Evolutionary conservation across 2,888 invertebrate genomes (phyloP).

Genomic region (Caenorhabditis sp.): DNA sequence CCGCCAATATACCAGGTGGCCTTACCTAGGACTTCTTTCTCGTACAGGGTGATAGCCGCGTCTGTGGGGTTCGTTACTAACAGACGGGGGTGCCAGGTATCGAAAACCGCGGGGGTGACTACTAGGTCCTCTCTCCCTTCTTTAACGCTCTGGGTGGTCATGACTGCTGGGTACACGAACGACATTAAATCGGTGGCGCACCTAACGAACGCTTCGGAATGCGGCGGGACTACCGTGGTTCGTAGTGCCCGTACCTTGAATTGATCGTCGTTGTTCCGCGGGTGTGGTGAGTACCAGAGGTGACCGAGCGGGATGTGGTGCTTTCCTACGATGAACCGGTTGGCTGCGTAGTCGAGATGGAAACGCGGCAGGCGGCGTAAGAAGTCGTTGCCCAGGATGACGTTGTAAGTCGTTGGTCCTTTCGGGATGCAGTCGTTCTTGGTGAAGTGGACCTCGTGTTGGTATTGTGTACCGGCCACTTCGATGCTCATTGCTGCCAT

Average conservation of each 20-base stretch:
- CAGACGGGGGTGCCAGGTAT: not conserved
- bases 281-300: not conserved
- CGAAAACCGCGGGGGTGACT: constrained; percentile 13
- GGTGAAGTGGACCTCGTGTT: constrained; percentile 18
- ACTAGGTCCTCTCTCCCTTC: not conserved
- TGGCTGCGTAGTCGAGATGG: constrained; percentile 14
- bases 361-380: constrained; percentile 10
- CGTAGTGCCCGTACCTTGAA: not conserved
- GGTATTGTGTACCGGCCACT: not conserved
- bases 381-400: constrained; percentile 24
- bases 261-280: too few species aligned
- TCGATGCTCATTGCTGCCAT: constrained; percentile 1
- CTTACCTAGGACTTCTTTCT: too few species aligned
- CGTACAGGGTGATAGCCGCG: constrained; percentile 4
- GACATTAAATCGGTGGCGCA: too few species aligned
- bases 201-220: constrained; percentile 11
- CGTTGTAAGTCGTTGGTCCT: not conserved
- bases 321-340: constrained; percentile 3
- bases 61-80: constrained; percentile 22
- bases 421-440: not conserved
- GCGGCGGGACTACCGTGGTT: constrained; percentile 3
- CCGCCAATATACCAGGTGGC: too few species aligned
- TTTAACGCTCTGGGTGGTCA: too few species aligned
- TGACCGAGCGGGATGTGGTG: not conserved
- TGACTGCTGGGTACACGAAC: too few species aligned